Evolutionary conservation across 2,113 vertebrate genomes (phyloP).

Genomic region (Melanostigma gelatinosum): DNA sequence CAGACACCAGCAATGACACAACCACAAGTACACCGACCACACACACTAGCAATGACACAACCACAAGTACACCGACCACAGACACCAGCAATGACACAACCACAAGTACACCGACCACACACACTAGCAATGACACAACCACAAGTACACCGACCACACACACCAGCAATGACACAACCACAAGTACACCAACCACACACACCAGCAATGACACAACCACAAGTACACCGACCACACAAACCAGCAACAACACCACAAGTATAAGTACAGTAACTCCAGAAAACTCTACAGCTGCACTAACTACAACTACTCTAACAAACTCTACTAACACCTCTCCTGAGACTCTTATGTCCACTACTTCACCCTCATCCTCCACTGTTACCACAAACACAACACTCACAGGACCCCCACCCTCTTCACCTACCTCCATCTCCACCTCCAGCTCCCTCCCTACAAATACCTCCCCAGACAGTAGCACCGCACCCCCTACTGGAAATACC

Average conservation of each 20-base stretch:
- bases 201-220: not conserved
- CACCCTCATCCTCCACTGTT: conserved; percentile 4
- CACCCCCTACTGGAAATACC: conserved; percentile 29
- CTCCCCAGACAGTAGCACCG: conserved; percentile 55
- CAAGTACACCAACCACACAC: not conserved
- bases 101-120: not conserved
- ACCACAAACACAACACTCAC: conserved; percentile 32
- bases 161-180: not conserved
- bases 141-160: not conserved
- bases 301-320: conserved; percentile 21
- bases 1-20: not conserved
- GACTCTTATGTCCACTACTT: conserved; percentile 12
- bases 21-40: not conserved
- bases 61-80: not conserved
- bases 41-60: not conserved
- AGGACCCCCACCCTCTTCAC: conserved; percentile 52
- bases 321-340: conserved; percentile 37
- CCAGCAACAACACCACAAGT: not conserved
- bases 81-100: not conserved
- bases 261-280: not conserved
- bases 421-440: conserved; percentile 48
- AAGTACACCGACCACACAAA: not conserved
- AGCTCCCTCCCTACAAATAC: conserved; percentile 42
- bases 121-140: not conserved
- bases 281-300: conserved; percentile 14